Conservation (phyloP, 2,797 vertebrate genomes). For the Tangara arthus region DNA sequence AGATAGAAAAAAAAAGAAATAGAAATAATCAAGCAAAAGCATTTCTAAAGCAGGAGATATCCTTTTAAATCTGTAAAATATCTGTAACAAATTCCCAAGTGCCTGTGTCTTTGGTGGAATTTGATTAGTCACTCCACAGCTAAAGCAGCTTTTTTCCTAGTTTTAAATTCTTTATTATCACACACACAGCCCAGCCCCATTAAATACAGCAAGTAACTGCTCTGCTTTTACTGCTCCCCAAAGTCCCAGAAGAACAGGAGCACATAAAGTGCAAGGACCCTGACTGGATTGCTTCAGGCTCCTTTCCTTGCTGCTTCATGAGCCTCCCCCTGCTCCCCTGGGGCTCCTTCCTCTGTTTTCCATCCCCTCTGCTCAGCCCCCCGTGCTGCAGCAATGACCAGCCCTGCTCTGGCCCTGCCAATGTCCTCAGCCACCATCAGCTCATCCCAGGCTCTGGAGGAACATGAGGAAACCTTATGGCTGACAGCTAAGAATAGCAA, state of each 20-base stretch:
- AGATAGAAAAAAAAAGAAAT: background rate
- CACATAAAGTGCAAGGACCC: constrained; percentile 46
- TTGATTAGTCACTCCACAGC: background rate
- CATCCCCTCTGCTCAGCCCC: constrained; percentile 15
- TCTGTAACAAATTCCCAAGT: background rate
- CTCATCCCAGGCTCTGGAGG: background rate
- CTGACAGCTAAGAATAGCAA: background rate
- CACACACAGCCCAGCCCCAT: background rate
- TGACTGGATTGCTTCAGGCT: constrained; percentile 12
- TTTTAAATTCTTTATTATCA: constrained; percentile 12
- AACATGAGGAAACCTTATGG: background rate
- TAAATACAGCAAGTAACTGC: constrained; percentile 11
- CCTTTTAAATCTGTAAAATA: background rate
- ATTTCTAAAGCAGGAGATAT: background rate
- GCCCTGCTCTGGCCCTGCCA: background rate
- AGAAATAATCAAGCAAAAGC: background rate
- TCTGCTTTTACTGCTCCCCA: constrained; percentile 9
- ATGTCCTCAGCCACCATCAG: background rate
- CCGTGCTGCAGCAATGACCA: constrained; percentile 2
- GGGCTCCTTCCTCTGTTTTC: constrained; percentile 27
- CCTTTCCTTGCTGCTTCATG: constrained; percentile 30
- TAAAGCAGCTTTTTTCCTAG: background rate
- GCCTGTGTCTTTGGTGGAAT: background rate
- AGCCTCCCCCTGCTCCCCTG: background rate
- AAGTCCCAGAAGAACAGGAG: background rate